Conservation (phyloP, 1,140 invertebrate species). For the Hyposmocoma kahamanoa region DNA sequence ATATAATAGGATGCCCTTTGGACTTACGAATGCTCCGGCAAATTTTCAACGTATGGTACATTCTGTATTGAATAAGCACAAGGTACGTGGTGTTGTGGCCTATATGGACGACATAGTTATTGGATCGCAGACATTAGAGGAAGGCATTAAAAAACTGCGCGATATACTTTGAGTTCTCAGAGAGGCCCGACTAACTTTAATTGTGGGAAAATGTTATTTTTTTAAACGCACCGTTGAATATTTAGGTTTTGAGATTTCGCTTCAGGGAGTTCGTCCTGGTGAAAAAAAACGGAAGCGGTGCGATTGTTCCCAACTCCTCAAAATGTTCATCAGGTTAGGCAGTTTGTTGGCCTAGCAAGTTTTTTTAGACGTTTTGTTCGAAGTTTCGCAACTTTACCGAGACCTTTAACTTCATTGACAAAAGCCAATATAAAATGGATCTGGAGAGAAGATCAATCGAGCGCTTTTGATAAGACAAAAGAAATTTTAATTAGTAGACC, state of each 20-base stretch:
- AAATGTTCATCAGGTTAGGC: constrained; percentile 26
- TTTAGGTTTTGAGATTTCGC: constrained; percentile 14
- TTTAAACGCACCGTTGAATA: constrained; percentile 9
- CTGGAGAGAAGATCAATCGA: not conserved
- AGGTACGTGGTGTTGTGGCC: not conserved
- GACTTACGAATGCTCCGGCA: not conserved
- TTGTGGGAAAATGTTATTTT: constrained; percentile 18
- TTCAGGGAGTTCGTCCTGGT: not conserved
- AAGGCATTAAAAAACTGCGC: constrained; percentile 29
- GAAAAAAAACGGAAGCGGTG: constrained; percentile 25
- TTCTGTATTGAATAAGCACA: not conserved
- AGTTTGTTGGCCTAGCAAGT: constrained; percentile 15
- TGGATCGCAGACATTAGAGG: constrained; percentile 2
- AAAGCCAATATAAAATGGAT: constrained; percentile 17
- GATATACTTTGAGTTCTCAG: constrained; percentile 27
- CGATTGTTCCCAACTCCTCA: constrained; percentile 18
- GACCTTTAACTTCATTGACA: constrained; percentile 26
- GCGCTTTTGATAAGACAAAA: constrained; percentile 1
- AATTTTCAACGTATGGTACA: constrained; percentile 3
- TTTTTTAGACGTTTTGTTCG: constrained; percentile 31
- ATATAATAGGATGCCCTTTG: constrained; percentile 2
- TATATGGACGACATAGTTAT: constrained; percentile 6
- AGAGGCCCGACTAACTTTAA: constrained; percentile 16
- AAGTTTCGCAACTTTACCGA: constrained; percentile 26
- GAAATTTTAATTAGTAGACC: constrained; percentile 15